phyloP scores from a whole-genome alignment of 1,140 invertebrate genomes.

The Meloidogyne exigua region DNA sequence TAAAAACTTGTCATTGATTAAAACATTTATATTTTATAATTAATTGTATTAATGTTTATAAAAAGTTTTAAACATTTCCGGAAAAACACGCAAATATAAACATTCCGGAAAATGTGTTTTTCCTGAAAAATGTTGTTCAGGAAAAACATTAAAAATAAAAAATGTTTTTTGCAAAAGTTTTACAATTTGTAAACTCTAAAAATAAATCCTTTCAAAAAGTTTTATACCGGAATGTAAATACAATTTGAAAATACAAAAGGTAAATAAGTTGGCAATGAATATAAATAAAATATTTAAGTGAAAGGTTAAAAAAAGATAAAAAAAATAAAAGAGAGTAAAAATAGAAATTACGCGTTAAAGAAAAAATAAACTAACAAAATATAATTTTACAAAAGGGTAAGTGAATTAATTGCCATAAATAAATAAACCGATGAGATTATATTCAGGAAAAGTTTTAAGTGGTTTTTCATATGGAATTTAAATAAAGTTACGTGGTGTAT shows the following conservation, averaged over 20 bases:
- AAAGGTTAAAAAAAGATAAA: too few species aligned
- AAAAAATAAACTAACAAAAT: not conserved
- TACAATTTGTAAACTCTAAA: slow-evolving; percentile 1
- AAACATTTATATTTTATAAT: too few species aligned
- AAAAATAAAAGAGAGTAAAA: not conserved
- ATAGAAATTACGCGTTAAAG: not conserved
- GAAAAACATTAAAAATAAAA: not conserved
- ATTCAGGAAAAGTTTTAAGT: not conserved
- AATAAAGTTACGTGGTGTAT: not conserved
- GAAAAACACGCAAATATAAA: not conserved
- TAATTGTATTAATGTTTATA: not conserved
- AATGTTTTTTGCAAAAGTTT: not conserved
- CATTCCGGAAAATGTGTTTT: not conserved
- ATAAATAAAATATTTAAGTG: not conserved
- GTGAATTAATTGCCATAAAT: slow-evolving; percentile 4
- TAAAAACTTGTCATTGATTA: too few species aligned
- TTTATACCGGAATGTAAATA: slow-evolving; percentile 2
- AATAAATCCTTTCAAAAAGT: not conserved
- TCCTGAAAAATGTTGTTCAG: not conserved
- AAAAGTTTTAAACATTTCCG: not conserved
- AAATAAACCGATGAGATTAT: not conserved
- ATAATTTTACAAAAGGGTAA: not conserved
- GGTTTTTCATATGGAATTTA: not conserved
- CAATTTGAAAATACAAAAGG: not conserved
- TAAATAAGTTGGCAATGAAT: not conserved